phyloP scores from a whole-genome alignment of 2,888 invertebrate species.

The Chelonus formosanus region DNA sequence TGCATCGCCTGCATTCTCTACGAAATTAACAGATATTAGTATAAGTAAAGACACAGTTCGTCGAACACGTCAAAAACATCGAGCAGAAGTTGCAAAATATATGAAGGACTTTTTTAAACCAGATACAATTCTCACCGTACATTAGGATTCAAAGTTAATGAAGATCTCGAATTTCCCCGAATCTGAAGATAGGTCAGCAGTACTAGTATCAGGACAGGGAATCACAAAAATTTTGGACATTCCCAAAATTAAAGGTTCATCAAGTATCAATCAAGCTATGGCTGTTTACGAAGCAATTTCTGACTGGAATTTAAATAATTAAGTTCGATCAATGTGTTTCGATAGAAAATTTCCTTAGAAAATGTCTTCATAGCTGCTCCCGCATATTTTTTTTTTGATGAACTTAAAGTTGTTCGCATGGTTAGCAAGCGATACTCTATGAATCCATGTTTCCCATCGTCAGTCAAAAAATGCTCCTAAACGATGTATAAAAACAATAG shows the following conservation, averaged over 20 bases:
- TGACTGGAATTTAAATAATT: constrained; percentile 4
- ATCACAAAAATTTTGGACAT: constrained; percentile 8
- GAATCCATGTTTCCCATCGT: no score
- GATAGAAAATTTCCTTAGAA: no score
- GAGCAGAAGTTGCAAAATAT: constrained; percentile 7
- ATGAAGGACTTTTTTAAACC: constrained; percentile 14
- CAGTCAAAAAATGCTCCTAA: no score
- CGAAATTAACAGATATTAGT: constrained; percentile 8
- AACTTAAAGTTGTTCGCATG: no score
- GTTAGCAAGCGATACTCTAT: no score
- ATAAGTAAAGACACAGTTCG: constrained; percentile 15
- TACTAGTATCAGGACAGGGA: constrained; percentile 9
- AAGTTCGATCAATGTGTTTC: constrained; percentile 13
- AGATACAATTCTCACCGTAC: constrained; percentile 18
- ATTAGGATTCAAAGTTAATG: constrained; percentile 17
- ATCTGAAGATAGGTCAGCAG: constrained; percentile 20
- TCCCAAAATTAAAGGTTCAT: constrained; percentile 11
- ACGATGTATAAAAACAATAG: no score
- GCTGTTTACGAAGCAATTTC: constrained; percentile 14
- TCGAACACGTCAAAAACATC: constrained; percentile 20
- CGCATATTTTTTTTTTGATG: no score
- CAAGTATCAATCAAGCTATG: constrained; percentile 14
- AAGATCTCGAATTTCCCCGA: constrained; percentile 4
- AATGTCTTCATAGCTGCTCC: no score
- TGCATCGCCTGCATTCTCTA: constrained; percentile 10